Evolutionary conservation across 1,140 invertebrate genomes (phyloP).

Genomic region (Psilanteris sp.): DNA sequence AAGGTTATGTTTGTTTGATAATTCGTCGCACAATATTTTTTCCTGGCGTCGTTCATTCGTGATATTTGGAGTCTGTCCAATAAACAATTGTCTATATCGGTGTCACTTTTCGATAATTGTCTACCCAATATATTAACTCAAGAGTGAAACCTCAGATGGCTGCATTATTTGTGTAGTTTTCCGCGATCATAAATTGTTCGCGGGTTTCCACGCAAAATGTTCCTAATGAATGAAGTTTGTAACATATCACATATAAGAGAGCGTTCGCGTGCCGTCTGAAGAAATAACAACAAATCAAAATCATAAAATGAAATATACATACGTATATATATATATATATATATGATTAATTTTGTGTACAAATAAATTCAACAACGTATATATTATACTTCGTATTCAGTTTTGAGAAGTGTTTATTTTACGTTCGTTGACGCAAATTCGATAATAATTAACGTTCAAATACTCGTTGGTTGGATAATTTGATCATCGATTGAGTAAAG

Average conservation of each 20-base stretch:
- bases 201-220: slow-evolving; percentile 76
- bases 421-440: too few species aligned
- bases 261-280: slow-evolving; percentile 49
- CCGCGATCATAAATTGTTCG: slow-evolving; percentile 70
- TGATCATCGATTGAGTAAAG: too few species aligned
- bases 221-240: slow-evolving; percentile 78
- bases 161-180: slow-evolving; percentile 72
- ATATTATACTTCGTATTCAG: too few species aligned
- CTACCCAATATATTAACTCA: slow-evolving; percentile 76
- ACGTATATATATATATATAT: too few species aligned
- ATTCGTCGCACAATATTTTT: slow-evolving; percentile 14
- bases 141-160: slow-evolving; percentile 71
- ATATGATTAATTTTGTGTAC: too few species aligned
- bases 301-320: too few species aligned
- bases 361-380: too few species aligned
- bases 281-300: too few species aligned
- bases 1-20: too few species aligned
- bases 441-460: too few species aligned
- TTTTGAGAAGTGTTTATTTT: too few species aligned
- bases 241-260: slow-evolving; percentile 74
- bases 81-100: slow-evolving; percentile 78
- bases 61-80: slow-evolving; percentile 77
- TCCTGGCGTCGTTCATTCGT: slow-evolving; percentile 71
- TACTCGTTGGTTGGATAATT: too few species aligned
- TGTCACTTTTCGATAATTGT: slow-evolving; percentile 79